A percentile compares a stretch with the other conserved stretches of the same genome.
Evolutionary conservation across 2,797 vertebrate genomes (phyloP).

Genomic region (Tadarida brasiliensis): DNA sequence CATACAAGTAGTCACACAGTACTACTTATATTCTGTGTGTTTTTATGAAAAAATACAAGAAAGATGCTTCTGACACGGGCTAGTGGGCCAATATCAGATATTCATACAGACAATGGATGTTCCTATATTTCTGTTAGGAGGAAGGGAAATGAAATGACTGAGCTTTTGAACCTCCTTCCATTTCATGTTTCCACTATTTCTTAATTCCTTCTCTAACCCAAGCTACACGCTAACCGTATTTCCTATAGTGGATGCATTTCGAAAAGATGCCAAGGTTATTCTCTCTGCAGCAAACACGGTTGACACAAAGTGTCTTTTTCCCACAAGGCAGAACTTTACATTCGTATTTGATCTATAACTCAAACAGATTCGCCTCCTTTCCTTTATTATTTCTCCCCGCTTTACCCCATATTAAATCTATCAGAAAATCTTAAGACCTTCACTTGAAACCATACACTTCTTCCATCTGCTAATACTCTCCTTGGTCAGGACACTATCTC

Average conservation of each 20-base stretch:
- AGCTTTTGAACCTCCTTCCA: neutral
- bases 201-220: neutral
- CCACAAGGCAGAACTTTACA: neutral
- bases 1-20: neutral
- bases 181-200: neutral
- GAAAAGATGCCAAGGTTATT: neutral
- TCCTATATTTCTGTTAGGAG: neutral
- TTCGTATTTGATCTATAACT: neutral
- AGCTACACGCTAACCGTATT: neutral
- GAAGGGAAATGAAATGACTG: neutral
- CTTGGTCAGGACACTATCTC: neutral
- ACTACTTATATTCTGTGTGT: neutral
- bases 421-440: neutral
- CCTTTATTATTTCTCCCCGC: neutral
- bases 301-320: neutral
- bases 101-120: neutral
- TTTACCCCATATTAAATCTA: neutral
- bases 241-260: neutral
- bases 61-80: neutral
- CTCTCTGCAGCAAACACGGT: neutral
- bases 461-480: neutral
- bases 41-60: neutral
- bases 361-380: neutral
- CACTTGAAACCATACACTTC: neutral
- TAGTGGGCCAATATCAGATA: neutral